A percentile compares a stretch with the other conserved stretches of the same genome.
phyloP scores from a whole-genome alignment of 2,113 vertebrate species.

The Nicator chloris region DNA sequence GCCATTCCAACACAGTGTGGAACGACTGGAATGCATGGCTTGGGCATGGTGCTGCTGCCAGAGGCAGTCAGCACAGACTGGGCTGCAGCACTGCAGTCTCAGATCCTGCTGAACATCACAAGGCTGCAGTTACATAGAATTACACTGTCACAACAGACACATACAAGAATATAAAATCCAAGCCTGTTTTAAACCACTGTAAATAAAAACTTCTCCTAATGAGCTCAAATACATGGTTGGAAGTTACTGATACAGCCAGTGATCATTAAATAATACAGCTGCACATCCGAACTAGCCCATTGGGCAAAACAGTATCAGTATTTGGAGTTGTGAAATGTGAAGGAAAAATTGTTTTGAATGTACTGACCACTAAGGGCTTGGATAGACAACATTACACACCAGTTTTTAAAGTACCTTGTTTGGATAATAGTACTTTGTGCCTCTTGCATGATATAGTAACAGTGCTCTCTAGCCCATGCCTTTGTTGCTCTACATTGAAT shows the following conservation, averaged over 20 bases:
- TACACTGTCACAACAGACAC: neutral
- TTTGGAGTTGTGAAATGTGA: neutral
- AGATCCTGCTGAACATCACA: neutral
- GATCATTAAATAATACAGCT: neutral
- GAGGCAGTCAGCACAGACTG: neutral
- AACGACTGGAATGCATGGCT: rapidly evolving
- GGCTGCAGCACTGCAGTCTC: neutral
- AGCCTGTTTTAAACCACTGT: neutral
- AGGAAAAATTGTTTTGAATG: neutral
- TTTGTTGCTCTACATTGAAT: neutral
- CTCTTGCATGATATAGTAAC: neutral
- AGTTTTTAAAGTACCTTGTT: neutral
- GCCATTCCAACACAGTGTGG: neutral
- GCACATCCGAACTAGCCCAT: neutral
- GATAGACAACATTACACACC: neutral
- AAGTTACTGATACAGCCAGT: neutral
- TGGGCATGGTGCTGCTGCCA: neutral
- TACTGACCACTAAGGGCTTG: neutral
- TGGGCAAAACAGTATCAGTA: neutral
- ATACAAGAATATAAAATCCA: neutral
- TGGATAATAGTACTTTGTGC: neutral
- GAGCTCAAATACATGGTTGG: neutral
- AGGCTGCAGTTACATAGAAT: neutral
- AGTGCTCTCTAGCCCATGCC: neutral
- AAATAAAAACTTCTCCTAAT: neutral